phyloP scores from a whole-genome alignment of 2,113 vertebrate genomes.

The Cottus gobio region DNA sequence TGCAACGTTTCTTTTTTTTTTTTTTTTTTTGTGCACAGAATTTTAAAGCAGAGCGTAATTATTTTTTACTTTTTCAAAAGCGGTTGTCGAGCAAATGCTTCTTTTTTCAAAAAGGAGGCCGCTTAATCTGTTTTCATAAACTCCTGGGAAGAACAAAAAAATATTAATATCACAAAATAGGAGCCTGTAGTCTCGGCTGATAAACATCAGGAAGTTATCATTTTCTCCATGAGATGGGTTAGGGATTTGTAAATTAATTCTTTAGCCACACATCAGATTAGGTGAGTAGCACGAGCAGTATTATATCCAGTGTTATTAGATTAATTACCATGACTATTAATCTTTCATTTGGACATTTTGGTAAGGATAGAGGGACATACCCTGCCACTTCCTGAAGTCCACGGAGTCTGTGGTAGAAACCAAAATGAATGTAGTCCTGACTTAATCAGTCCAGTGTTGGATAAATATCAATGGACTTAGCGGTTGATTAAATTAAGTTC shows the following conservation, averaged over 20 bases:
- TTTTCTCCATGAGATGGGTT: constrained; percentile 38
- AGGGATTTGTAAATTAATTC: constrained; percentile 49
- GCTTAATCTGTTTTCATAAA: constrained; percentile 56
- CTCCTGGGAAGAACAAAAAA: constrained; percentile 43
- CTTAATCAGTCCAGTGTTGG: background rate
- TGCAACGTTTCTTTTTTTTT: constrained; percentile 3
- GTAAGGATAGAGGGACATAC: constrained; percentile 4
- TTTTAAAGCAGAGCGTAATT: no score
- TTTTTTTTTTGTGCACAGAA: constrained; percentile 50
- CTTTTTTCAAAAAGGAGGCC: constrained; percentile 19
- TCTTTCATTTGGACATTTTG: constrained; percentile 19
- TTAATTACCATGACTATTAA: constrained; percentile 29
- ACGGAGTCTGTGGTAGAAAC: background rate
- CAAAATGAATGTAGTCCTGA: background rate
- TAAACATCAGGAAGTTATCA: constrained; percentile 58
- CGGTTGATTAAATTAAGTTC: background rate
- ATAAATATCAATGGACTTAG: background rate
- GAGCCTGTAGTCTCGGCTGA: constrained; percentile 19
- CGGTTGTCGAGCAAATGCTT: constrained; percentile 8
- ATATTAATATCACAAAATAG: constrained; percentile 56
- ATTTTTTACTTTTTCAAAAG: background rate
- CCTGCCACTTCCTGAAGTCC: background rate
- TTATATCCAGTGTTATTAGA: constrained; percentile 37
- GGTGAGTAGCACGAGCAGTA: constrained; percentile 7
- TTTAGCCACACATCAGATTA: constrained; percentile 54